phyloP scores from a whole-genome alignment of 1,140 invertebrate species.

The Cotesia typhae region DNA sequence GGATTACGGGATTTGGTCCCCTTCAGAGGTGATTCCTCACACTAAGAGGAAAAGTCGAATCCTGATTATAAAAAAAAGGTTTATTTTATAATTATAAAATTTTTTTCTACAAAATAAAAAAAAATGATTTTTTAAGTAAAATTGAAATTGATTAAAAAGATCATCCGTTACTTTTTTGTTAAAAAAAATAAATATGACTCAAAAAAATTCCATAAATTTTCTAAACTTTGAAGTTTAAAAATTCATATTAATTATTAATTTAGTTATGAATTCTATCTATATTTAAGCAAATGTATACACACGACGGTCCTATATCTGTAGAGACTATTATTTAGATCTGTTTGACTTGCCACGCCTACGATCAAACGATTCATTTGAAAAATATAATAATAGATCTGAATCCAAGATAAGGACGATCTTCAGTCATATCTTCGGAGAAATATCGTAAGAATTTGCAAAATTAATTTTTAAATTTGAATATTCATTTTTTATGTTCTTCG shows the following conservation, averaged over 20 bases:
- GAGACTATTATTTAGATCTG: constrained; percentile 52
- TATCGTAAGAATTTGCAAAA: no score
- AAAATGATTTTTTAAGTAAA: no score
- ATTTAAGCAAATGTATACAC: neutral
- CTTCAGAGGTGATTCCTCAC: neutral
- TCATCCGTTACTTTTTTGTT: no score
- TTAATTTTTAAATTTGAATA: no score
- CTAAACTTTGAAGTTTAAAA: no score
- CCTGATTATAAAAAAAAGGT: no score
- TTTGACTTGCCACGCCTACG: constrained; percentile 47
- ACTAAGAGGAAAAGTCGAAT: constrained; percentile 17
- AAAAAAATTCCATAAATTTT: no score
- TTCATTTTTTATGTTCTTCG: no score
- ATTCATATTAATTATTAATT: neutral
- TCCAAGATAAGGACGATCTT: constrained; percentile 39
- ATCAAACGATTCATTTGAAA: constrained; percentile 40
- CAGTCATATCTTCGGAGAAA: no score
- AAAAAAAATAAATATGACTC: no score
- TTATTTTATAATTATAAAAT: neutral
- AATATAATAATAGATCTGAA: constrained; percentile 43
- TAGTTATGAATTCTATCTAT: neutral
- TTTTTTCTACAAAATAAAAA: no score
- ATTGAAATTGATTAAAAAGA: no score
- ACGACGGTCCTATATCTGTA: neutral
- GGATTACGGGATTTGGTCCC: constrained; percentile 29